A percentile compares a stretch with the other conserved stretches of the same genome.
These are phyloP conservation scores for Emydoidea blandingii DNA, from an alignment of 2,797 vertebrate genomes.

Conservation along the genomic window DNA sequence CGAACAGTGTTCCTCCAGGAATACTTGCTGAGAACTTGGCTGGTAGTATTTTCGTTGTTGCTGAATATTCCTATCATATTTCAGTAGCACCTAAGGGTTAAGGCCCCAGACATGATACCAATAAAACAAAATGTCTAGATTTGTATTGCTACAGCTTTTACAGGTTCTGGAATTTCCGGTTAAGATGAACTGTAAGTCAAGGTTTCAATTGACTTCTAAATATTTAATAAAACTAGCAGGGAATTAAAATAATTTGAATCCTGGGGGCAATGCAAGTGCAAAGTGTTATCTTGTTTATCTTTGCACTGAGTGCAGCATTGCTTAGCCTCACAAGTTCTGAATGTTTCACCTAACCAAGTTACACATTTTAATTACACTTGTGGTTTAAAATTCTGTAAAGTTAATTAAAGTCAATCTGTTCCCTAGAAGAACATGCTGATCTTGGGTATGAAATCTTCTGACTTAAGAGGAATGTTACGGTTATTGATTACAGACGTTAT, in stretches of 20 bases:
- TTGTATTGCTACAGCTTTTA: not conserved
- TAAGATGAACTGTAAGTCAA: not conserved
- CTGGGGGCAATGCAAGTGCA: not conserved
- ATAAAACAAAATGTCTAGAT: not conserved
- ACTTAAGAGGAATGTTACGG: too few relatives aligned
- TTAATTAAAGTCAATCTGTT: conserved; percentile 44
- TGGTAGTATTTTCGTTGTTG: not conserved
- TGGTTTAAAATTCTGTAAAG: conserved; percentile 48
- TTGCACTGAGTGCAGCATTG: not conserved
- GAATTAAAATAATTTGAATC: not conserved
- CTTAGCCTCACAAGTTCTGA: not conserved
- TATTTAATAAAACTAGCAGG: not conserved
- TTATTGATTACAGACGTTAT: not conserved
- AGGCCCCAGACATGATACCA: not conserved
- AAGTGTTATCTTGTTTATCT: not conserved
- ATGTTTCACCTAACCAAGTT: not conserved
- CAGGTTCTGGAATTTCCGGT: not conserved
- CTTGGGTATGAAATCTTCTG: not conserved
- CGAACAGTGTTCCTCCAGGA: not conserved
- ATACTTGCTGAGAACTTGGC: not conserved
- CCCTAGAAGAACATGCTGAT: conserved; percentile 4
- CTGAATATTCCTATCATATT: conserved; percentile 2
- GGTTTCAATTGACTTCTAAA: not conserved
- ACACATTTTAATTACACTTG: conserved; percentile 47
- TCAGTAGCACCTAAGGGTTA: not conserved